These are phyloP conservation scores for Andricus curvator DNA, from an alignment of 2,888 invertebrate genomes.

Conservation along the genomic window DNA sequence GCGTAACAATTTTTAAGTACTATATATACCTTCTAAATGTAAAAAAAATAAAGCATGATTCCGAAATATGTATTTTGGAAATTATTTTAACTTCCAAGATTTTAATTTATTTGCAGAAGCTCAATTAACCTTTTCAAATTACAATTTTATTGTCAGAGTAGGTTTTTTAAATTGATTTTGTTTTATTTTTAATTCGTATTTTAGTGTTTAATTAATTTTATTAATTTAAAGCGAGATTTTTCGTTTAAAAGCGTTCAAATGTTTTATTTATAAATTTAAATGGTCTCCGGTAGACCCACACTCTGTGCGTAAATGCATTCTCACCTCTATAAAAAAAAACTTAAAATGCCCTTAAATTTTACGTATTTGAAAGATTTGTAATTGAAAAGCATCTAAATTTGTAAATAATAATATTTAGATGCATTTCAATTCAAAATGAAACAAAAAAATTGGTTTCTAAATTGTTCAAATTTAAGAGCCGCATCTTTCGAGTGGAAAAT, in stretches of 20 bases:
- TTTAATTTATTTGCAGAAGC: not conserved
- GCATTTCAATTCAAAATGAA: no score
- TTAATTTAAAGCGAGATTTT: not conserved
- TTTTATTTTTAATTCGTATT: not conserved
- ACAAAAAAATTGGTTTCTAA: no score
- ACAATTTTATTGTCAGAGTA: not conserved
- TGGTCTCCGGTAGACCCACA: no score
- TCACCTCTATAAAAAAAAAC: no score
- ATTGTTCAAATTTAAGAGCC: no score
- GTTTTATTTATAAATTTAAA: not conserved
- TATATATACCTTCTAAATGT: not conserved
- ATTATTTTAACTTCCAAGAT: constrained; percentile 2
- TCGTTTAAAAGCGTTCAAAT: not conserved
- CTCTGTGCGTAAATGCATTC: no score
- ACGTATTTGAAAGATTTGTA: not conserved
- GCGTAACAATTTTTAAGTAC: not conserved
- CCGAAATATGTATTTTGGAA: constrained; percentile 2
- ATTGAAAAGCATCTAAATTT: no score
- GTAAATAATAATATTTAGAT: no score
- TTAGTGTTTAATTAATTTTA: not conserved
- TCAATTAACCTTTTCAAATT: not conserved
- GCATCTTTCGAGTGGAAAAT: no score
- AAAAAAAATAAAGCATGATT: not conserved
- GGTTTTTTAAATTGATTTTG: not conserved
- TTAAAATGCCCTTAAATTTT: not conserved